Percentiles rank a stretch among this genome's conserved stretches.
These are phyloP conservation scores for Crocuta crocuta DNA, from an alignment of 2,113 vertebrate genomes.

Conservation along the genomic window DNA sequence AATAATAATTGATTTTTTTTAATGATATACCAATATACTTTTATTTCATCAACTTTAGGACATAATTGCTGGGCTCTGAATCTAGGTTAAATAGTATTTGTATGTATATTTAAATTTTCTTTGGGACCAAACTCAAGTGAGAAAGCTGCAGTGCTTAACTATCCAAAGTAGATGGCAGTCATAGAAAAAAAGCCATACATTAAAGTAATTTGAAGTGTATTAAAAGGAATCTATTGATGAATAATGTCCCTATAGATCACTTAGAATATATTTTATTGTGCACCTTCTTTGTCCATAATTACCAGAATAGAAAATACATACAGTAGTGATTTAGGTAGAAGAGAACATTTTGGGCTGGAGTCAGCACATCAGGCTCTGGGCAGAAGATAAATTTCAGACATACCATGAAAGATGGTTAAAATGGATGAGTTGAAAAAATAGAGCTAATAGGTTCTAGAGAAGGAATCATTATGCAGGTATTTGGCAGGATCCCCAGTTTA, in stretches of 20 bases:
- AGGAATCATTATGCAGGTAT: not conserved
- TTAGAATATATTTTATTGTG: conserved; percentile 32
- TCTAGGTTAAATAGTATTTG: not conserved
- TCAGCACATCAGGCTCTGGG: not conserved
- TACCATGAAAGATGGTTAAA: conserved; percentile 29
- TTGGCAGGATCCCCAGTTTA: not conserved
- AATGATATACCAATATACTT: not conserved
- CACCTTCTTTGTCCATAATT: not conserved
- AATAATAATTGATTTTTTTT: not conserved
- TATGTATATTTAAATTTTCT: not conserved
- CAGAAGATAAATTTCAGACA: not conserved
- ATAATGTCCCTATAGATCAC: not conserved
- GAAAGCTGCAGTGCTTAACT: not conserved
- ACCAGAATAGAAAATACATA: conserved; percentile 15
- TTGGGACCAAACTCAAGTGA: not conserved
- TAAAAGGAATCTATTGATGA: not conserved
- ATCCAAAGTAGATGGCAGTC: not conserved
- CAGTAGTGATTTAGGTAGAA: conserved; percentile 2
- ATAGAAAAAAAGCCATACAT: not conserved
- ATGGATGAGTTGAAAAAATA: not conserved
- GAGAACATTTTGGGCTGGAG: not conserved
- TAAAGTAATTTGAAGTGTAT: not conserved
- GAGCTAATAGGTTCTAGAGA: not conserved
- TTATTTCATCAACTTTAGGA: not conserved
- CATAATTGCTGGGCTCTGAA: not conserved